Percentiles rank a stretch among this genome's conserved stretches.
These are phyloP conservation scores for Leucoptera coffeella DNA, from an alignment of 2,888 invertebrate species.

Conservation along the genomic window DNA sequence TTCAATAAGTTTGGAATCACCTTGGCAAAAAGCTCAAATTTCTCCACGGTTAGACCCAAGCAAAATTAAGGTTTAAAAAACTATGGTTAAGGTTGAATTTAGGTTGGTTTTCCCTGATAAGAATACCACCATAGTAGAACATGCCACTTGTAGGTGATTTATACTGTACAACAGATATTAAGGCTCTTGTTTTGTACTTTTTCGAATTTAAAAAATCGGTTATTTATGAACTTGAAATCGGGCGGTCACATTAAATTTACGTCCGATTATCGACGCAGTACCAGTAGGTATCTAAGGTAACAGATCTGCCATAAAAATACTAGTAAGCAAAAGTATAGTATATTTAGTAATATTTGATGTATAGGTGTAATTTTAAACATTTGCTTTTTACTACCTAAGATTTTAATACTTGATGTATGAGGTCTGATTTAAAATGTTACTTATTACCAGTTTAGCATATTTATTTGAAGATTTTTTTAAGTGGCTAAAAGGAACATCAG, in stretches of 20 bases:
- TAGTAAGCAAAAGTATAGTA: too few relatives aligned
- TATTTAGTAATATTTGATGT: too few relatives aligned
- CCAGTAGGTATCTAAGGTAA: too few relatives aligned
- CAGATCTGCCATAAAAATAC: too few relatives aligned
- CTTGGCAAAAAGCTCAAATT: neutral
- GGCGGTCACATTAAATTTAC: constrained; percentile 49
- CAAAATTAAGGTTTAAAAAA: neutral
- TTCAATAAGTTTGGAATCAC: neutral
- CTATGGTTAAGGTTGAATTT: neutral
- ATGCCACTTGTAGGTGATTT: constrained; percentile 47
- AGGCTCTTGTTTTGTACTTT: constrained; percentile 40
- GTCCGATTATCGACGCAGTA: constrained; percentile 35
- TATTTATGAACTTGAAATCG: constrained; percentile 48
- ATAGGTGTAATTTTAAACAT: too few relatives aligned
- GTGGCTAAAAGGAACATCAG: too few relatives aligned
- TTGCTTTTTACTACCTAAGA: too few relatives aligned
- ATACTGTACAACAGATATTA: constrained; percentile 45
- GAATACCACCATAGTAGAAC: constrained; percentile 41
- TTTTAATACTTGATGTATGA: too few relatives aligned
- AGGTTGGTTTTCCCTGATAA: constrained; percentile 4
- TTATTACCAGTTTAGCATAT: too few relatives aligned
- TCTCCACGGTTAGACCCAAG: neutral
- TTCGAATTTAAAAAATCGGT: constrained; percentile 46
- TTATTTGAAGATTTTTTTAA: too few relatives aligned
- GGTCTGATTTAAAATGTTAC: too few relatives aligned